phyloP scores from a whole-genome alignment of 1,140 invertebrate species.

The Brachionus angularis region DNA sequence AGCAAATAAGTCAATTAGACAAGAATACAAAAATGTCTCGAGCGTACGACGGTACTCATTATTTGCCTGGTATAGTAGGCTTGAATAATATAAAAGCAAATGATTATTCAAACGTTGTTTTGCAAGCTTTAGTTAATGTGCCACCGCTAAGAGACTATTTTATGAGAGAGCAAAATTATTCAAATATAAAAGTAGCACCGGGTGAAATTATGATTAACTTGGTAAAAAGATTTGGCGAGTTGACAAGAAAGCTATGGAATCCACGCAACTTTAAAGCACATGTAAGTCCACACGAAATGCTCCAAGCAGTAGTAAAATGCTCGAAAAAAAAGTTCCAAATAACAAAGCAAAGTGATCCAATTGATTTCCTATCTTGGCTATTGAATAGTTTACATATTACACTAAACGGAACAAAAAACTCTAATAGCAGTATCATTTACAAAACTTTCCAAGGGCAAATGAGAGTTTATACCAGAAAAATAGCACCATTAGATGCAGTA shows the following conservation, averaged over 20 bases:
- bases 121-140: constrained; percentile 78
- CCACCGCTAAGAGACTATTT: constrained; percentile 89
- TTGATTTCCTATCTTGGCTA: constrained; percentile 94
- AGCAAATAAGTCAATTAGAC: constrained; percentile 77
- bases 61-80: constrained; percentile 84
- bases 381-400: constrained; percentile 85
- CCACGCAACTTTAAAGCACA: constrained; percentile 98
- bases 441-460: constrained; percentile 91
- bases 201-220: constrained; percentile 67
- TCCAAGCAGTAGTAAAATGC: constrained; percentile 96
- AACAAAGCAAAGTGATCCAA: constrained; percentile 95
- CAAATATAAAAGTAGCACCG: constrained; percentile 23
- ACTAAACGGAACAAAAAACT: constrained; percentile 55
- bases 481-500: constrained; percentile 80
- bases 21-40: constrained; percentile 77
- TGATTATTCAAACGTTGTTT: constrained; percentile 92
- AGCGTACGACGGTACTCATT: constrained; percentile 92
- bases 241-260: constrained; percentile 97
- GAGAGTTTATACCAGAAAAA: constrained; percentile 87
- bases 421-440: constrained; percentile 71
- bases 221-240: constrained; percentile 91
- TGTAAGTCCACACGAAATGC: constrained; percentile 98
- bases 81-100: constrained; percentile 99
- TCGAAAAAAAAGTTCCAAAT: constrained; percentile 97
- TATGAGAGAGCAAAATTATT: constrained; percentile 69